These are phyloP conservation scores for Lithosia quadra DNA, from an alignment of 2,888 invertebrate genomes.

Conservation along the genomic window DNA sequence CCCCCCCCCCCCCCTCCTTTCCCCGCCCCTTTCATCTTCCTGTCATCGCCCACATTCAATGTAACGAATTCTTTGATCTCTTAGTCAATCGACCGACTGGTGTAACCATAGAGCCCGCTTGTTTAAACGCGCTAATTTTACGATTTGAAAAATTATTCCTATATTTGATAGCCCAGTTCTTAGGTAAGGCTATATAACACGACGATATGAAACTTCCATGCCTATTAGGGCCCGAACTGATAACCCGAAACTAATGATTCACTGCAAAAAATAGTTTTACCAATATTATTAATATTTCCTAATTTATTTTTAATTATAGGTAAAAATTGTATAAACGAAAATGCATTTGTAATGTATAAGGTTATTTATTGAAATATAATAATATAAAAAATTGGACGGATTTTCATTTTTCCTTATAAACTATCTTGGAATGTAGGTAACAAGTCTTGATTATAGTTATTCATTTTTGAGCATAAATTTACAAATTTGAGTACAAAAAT, in stretches of 20 bases:
- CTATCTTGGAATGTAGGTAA: constrained; percentile 33
- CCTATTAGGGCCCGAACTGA: neutral
- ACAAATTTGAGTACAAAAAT: neutral
- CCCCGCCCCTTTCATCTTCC: too few species aligned
- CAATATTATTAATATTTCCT: neutral
- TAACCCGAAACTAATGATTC: neutral
- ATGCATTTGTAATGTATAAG: constrained; percentile 61
- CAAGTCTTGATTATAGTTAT: neutral
- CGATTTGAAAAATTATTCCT: too few species aligned
- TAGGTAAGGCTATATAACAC: too few species aligned
- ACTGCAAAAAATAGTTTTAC: neutral
- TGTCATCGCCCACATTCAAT: too few species aligned
- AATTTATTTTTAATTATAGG: neutral
- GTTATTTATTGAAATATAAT: constrained; percentile 39
- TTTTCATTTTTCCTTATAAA: constrained; percentile 54
- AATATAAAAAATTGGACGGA: constrained; percentile 62
- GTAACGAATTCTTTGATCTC: too few species aligned
- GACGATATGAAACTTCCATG: too few species aligned
- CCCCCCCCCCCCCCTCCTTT: too few species aligned
- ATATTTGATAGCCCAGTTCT: too few species aligned
- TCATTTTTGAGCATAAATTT: neutral
- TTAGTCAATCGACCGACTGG: too few species aligned
- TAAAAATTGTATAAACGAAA: constrained; percentile 45
- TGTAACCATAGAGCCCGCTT: too few species aligned
- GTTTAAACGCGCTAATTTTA: too few species aligned